A percentile compares a stretch with the other conserved stretches of the same genome.
phyloP scores from a whole-genome alignment of 2,113 vertebrate genomes.

The Saiga tatarica region DNA sequence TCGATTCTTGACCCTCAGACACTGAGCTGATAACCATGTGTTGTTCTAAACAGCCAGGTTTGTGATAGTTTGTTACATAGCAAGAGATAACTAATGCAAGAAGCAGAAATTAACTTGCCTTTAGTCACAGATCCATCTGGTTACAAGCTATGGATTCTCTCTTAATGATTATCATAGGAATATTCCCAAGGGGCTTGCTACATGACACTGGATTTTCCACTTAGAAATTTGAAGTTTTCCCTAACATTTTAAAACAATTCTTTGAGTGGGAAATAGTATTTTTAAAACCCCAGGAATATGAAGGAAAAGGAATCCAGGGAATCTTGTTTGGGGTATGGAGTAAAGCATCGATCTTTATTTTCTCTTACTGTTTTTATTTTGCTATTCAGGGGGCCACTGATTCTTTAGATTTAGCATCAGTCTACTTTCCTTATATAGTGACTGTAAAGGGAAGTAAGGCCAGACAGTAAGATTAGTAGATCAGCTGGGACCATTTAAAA shows the following conservation, averaged over 20 bases:
- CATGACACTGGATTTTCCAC: neutral
- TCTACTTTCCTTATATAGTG: conserved; percentile 5
- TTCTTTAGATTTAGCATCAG: neutral
- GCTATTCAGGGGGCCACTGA: neutral
- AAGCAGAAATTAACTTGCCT: neutral
- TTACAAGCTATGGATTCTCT: neutral
- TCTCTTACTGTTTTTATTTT: conserved; percentile 6
- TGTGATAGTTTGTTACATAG: neutral
- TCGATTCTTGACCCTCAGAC: neutral
- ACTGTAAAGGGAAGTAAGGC: conserved; percentile 31
- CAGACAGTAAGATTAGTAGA: neutral
- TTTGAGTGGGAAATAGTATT: conserved; percentile 24
- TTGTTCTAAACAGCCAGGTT: neutral
- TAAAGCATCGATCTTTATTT: neutral
- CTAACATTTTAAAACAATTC: neutral
- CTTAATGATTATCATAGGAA: neutral
- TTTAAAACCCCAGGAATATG: neutral
- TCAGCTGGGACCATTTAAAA: neutral
- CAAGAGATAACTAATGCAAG: neutral
- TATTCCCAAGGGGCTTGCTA: neutral
- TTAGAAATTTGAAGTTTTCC: neutral
- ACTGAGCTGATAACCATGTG: neutral
- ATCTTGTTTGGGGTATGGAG: neutral
- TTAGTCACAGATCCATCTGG: neutral
- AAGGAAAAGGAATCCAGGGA: conserved; percentile 6